These are phyloP conservation scores for Imbricaverruca yamaguchii DNA, from an alignment of 2,888 invertebrate genomes.

Conservation along the genomic window DNA sequence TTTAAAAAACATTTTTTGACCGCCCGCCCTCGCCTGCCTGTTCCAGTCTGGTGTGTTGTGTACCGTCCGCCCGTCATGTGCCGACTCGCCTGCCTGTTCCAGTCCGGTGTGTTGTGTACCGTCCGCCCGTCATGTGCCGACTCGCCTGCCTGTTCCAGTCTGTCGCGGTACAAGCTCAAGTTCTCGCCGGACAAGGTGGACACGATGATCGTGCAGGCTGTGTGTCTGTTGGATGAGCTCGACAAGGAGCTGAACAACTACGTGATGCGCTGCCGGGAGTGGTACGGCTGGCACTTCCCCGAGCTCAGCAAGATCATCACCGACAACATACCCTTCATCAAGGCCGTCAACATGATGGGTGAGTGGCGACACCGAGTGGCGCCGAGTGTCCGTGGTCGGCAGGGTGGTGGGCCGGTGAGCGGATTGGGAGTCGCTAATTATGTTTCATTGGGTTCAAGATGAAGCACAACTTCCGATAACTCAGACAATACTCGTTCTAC, in stretches of 20 bases:
- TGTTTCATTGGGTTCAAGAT: too few relatives aligned
- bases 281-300: slow-evolving; percentile 99
- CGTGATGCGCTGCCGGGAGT: slow-evolving; percentile 87
- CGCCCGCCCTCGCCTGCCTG: neutral
- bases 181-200: slow-evolving; percentile 99
- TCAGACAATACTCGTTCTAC: too few relatives aligned
- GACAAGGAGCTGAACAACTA: slow-evolving; percentile 99
- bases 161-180: slow-evolving; percentile 94
- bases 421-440: too few relatives aligned
- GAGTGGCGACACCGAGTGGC: slow-evolving; percentile 38
- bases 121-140: neutral
- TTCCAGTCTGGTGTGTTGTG: neutral
- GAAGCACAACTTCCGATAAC: too few relatives aligned
- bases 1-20: too few relatives aligned
- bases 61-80: neutral
- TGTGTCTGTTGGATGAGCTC: slow-evolving; percentile 87
- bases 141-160: slow-evolving; percentile 40
- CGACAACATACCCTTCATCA: slow-evolving; percentile 87
- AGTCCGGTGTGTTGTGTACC: neutral
- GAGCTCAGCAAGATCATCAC: slow-evolving; percentile 92
- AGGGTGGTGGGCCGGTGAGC: too few relatives aligned
- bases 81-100: neutral
- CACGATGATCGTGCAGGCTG: slow-evolving; percentile 93
- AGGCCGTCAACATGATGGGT: slow-evolving; percentile 42
- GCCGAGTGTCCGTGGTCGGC: too few relatives aligned